These are phyloP conservation scores for Psittacula cyanocephala DNA, from an alignment of 2,113 vertebrate species.

Conservation along the genomic window DNA sequence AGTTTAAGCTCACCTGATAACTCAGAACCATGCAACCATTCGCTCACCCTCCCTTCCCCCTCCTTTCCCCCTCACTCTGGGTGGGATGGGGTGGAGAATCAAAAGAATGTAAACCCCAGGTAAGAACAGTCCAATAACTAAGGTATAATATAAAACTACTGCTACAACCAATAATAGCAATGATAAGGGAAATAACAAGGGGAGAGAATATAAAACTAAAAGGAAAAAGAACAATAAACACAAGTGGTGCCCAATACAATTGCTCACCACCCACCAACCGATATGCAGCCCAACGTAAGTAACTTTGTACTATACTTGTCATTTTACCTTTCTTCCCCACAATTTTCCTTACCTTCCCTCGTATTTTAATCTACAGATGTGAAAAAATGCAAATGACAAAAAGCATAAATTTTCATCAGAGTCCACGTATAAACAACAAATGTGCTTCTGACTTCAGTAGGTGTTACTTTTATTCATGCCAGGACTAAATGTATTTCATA, in stretches of 20 bases:
- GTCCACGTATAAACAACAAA: neutral
- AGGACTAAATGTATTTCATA: neutral
- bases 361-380: neutral
- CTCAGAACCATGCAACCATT: neutral
- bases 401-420: neutral
- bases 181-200: neutral
- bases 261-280: neutral
- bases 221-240: neutral
- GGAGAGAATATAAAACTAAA: neutral
- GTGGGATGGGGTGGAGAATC: neutral
- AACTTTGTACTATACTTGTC: neutral
- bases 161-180: neutral
- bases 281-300: neutral
- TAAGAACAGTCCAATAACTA: neutral
- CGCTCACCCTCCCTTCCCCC: neutral
- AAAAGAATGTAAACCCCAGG: neutral
- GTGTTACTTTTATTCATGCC: neutral
- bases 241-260: neutral
- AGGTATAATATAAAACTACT: neutral
- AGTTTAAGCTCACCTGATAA: neutral
- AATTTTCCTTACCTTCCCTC: neutral
- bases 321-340: neutral
- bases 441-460: neutral
- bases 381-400: neutral
- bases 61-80: neutral